Base-by-base conservation (phyloP, 2,797 vertebrate species). In the Meriones psammophilus region DNA sequence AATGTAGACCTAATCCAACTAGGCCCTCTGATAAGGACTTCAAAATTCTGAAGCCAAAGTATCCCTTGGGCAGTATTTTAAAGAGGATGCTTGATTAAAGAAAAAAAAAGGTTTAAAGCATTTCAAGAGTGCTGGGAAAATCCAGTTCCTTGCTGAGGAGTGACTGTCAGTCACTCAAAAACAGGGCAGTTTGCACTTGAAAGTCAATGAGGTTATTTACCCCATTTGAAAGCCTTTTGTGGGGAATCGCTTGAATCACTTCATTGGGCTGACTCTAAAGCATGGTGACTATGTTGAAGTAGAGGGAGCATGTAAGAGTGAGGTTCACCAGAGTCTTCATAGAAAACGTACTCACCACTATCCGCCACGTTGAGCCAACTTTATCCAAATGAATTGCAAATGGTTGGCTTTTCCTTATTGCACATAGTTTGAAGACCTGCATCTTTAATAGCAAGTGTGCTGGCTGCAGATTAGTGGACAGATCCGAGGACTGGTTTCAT, bases 401-500 rank as follows among this genome's bases (percentile, higher is more conserved):
- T 89, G 92, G 30, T 84, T 90, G 58, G 26, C 50, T 79, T 92
- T 36, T 60, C 71, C 10, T 78, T 58, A 64, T 14, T 83, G 14
- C 33, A 79, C 58, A 50, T 79, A 64, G 68, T 91, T 81, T 24
- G 58, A 94, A 92, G n/a, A 58, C 88, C 91, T 36, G 28, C 5
- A 28, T 71, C 69, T 94, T 62, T 81, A 22, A 76, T 85, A 68
- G 79, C 83, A 92, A 88, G 39, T 15, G n/a, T n/a, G 66, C 18
- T 76, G 56, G 64, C 69, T 8, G 6, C 83, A 20, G 33, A 74
- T 80, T 88, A 36, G 71, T 93, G 68, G 36, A 91, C 84, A 83
- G 36, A 83, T 69, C 54, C 77, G 71, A 81, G 62, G 74, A 54
- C 90, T 86, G 60, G 60, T 91, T 91, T 95, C 56, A 26, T 89